These are phyloP conservation scores for Merodon equestris DNA, from an alignment of 2,888 invertebrate species.

Conservation along the genomic window DNA sequence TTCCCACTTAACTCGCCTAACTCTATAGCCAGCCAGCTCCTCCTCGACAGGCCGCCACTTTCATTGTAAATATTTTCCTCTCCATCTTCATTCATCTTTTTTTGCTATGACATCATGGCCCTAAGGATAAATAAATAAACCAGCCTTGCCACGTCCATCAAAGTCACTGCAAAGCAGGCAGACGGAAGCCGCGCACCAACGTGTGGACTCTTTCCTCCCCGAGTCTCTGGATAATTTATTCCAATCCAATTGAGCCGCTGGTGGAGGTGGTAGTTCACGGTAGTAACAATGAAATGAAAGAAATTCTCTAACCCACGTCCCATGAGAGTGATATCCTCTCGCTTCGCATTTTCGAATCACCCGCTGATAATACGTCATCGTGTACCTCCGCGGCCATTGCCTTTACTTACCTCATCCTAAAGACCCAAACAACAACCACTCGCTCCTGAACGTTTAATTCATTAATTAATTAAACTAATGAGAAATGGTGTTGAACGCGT, in stretches of 20 bases:
- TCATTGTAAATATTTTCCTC: slow-evolving; percentile 24
- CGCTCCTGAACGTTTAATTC: slow-evolving; percentile 58
- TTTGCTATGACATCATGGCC: slow-evolving; percentile 50
- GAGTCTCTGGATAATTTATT: slow-evolving; percentile 56
- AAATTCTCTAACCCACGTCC: slow-evolving; percentile 31
- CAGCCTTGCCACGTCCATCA: slow-evolving; percentile 44
- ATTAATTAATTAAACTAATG: slow-evolving; percentile 69
- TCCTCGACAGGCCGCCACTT: neutral
- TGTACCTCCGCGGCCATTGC: slow-evolving; percentile 6
- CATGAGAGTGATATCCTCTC: slow-evolving; percentile 36
- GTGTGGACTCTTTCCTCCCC: neutral
- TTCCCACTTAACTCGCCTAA: slow-evolving; percentile 47
- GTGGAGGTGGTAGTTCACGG: neutral
- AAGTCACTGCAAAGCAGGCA: slow-evolving; percentile 15
- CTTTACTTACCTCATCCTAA: slow-evolving; percentile 43
- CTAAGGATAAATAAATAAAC: slow-evolving; percentile 60
- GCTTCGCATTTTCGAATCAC: slow-evolving; percentile 30
- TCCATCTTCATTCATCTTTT: slow-evolving; percentile 65
- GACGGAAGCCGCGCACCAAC: neutral
- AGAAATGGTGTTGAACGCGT: slow-evolving; percentile 63
- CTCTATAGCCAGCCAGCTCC: neutral
- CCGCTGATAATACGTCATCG: slow-evolving; percentile 48
- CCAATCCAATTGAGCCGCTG: slow-evolving; percentile 34
- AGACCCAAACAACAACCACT: too few species aligned
- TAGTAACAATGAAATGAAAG: slow-evolving; percentile 39